These are phyloP conservation scores for Neuroscelio doddi DNA, from an alignment of 2,888 invertebrate species.

Conservation along the genomic window DNA sequence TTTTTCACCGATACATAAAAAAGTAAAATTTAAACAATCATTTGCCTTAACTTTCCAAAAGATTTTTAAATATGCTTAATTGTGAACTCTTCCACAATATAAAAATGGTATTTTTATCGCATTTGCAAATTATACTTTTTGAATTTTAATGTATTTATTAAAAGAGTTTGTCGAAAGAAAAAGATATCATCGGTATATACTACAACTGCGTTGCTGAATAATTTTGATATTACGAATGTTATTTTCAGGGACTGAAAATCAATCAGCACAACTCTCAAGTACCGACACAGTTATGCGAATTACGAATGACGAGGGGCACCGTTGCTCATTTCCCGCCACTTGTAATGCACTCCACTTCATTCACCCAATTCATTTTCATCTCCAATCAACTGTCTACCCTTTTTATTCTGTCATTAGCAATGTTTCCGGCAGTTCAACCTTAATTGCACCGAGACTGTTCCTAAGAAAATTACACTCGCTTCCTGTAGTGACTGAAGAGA, in stretches of 20 bases:
- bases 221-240: no score
- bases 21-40: no score
- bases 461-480: constrained; percentile 62
- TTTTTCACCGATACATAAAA: no score
- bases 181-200: no score
- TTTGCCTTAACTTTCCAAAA: no score
- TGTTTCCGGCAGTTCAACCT: constrained; percentile 64
- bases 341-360: constrained; percentile 66
- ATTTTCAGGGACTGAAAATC: constrained; percentile 1
- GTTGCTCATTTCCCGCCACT: constrained; percentile 72
- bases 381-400: constrained; percentile 65
- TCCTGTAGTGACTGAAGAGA: constrained; percentile 48
- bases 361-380: constrained; percentile 71
- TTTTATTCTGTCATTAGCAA: constrained; percentile 67
- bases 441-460: constrained; percentile 53
- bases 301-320: constrained; percentile 44
- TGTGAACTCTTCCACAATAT: no score
- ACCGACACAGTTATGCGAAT: constrained; percentile 37
- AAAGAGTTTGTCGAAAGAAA: no score
- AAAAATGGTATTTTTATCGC: no score
- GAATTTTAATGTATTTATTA: no score
- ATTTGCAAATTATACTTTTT: no score
- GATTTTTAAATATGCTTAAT: no score
- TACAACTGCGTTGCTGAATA: no score
- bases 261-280: constrained; percentile 29